These are phyloP conservation scores for Odontothrips loti DNA, from an alignment of 2,888 invertebrate genomes.

Conservation along the genomic window DNA sequence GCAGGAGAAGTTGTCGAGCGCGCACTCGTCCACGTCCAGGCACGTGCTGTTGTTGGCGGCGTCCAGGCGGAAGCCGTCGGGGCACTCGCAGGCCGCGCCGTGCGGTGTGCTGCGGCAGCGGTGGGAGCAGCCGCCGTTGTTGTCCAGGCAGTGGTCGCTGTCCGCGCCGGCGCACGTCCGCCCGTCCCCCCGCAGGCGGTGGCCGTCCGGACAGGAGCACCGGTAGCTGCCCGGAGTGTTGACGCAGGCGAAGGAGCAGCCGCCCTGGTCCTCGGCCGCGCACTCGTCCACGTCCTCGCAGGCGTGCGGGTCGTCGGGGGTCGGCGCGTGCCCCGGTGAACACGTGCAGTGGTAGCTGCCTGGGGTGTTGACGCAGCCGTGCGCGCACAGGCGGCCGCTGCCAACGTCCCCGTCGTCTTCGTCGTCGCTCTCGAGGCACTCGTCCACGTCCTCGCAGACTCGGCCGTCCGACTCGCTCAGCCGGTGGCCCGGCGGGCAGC, in stretches of 20 bases:
- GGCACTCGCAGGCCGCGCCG: slow-evolving; percentile 4
- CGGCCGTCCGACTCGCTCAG: slow-evolving; percentile 53
- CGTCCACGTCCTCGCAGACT: slow-evolving; percentile 54
- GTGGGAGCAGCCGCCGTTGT: slow-evolving; percentile 43
- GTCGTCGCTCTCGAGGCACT: slow-evolving; percentile 59
- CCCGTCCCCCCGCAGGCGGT: slow-evolving; percentile 53
- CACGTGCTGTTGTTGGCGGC: slow-evolving; percentile 47
- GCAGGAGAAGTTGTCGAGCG: slow-evolving; percentile 51
- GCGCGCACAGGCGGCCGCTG: slow-evolving; percentile 53
- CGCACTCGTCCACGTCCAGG: slow-evolving; percentile 54
- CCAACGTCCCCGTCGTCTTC: slow-evolving; percentile 39
- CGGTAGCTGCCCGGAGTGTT: slow-evolving; percentile 39
- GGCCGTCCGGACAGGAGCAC: slow-evolving; percentile 54
- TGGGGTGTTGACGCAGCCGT: slow-evolving; percentile 56
- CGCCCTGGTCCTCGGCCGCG: slow-evolving; percentile 51
- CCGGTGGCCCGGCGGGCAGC: slow-evolving; percentile 54
- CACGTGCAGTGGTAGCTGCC: slow-evolving; percentile 45
- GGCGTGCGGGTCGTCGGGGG: slow-evolving; percentile 37
- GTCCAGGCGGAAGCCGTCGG: slow-evolving; percentile 43
- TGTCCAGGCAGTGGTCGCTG: slow-evolving; percentile 32
- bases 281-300: slow-evolving; percentile 48
- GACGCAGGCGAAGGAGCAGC: slow-evolving; percentile 56
- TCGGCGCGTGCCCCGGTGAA: slow-evolving; percentile 37
- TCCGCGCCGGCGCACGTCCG: slow-evolving; percentile 44
- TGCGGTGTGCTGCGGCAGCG: slow-evolving; percentile 10